Base-by-base conservation (phyloP, 2,888 invertebrate species). In the Sinopyrophorus schimmeli region DNA sequence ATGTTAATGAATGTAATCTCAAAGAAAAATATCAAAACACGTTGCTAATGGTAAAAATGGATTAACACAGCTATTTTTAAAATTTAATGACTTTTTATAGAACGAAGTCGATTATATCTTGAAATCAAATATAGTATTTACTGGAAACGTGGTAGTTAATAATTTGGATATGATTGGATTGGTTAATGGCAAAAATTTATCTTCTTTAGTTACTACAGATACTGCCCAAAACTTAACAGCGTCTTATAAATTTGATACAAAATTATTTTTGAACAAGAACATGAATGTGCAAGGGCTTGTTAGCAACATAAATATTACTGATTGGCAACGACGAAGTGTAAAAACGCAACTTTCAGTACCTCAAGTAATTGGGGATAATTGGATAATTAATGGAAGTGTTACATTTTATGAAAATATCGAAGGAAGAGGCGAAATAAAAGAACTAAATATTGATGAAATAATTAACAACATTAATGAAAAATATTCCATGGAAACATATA, bases 281-380 rank as follows among this genome's bases (percentile, higher is more conserved):
- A n/a, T n/a, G 30, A 12, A 14, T 12, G 3, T 2, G 9, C 16
- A 7, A 30, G 6, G 30, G 16, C 1, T 27, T 27, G 27, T 9
- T 5, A 27, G 69, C 18, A 72, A 72, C 1, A 72, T 79, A 12
- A 67, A 78, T 57, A 66, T 77, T 20, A 61, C 64, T 3, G 51
- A 69, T 4, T 80, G 80, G 80, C 62, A 71, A 18, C 54, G 61
- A 18, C 61, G 66, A n/a, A 62, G 70, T 1, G 52, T 79, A 1
- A 71, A 70, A 63, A 63, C n/a, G 61, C 7, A 55, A 57, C 2
- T 63, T 66, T 0, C 58, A 66, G 2, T 20, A 64, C 56, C 63
- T 5, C 78, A 80, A 60, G 61, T 64, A 3, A 67, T 82, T 3
- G 66, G 64, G 5, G 76, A 77, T 3, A 71, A 73, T 17, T 81